phyloP scores from a whole-genome alignment of 1,140 invertebrate species.

The Drosophila neocordata region DNA sequence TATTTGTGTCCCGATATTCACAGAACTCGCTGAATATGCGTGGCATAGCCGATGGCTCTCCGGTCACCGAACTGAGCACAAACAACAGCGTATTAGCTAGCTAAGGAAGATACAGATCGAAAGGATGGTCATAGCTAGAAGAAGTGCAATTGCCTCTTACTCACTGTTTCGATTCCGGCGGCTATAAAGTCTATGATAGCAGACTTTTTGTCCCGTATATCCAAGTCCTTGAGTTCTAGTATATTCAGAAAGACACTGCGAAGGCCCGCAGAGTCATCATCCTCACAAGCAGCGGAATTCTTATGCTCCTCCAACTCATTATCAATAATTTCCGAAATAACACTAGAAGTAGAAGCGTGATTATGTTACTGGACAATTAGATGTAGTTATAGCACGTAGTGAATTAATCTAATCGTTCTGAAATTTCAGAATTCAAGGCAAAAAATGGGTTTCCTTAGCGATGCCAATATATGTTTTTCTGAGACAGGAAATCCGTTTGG shows the following conservation, averaged over 20 bases:
- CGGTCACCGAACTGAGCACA: constrained; percentile 89
- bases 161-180: constrained; percentile 92
- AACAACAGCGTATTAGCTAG: constrained; percentile 92
- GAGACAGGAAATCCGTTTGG: not conserved
- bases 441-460: no score
- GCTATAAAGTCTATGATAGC: constrained; percentile 94
- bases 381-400: no score
- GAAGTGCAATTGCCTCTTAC: not conserved
- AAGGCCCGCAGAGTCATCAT: constrained; percentile 84
- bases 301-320: constrained; percentile 83
- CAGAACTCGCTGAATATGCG: constrained; percentile 90
- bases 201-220: constrained; percentile 91
- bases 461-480: no score
- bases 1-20: constrained; percentile 84
- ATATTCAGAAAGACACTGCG: constrained; percentile 90
- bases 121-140: not conserved
- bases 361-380: not conserved
- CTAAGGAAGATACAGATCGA: constrained; percentile 82
- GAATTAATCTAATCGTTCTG: no score
- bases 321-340: constrained; percentile 91
- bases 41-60: constrained; percentile 87
- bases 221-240: constrained; percentile 87
- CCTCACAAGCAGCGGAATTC: constrained; percentile 74
- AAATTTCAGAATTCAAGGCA: no score
- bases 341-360: constrained; percentile 82